Conservation (phyloP, 2,113 vertebrate genomes). For the Alosa alosa region DNA sequence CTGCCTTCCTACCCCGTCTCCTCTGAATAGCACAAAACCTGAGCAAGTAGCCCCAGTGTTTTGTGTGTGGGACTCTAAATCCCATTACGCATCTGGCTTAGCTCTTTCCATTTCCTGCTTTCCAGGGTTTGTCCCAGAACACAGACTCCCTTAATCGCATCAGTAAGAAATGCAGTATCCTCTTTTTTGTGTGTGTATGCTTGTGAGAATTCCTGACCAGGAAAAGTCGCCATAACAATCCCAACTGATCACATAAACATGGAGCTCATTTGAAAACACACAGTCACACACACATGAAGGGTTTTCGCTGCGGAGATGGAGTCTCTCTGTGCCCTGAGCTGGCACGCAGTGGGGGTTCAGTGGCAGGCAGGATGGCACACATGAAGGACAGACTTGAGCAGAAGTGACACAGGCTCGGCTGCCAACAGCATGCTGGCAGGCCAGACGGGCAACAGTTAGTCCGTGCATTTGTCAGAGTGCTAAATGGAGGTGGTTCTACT, state of each 20-base stretch:
- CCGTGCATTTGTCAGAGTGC: not conserved
- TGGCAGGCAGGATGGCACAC: not conserved
- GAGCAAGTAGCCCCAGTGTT: not conserved
- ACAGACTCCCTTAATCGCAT: not conserved
- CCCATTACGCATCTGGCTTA: not conserved
- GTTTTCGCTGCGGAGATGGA: not conserved
- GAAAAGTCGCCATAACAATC: too few species aligned
- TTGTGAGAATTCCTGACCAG: not conserved
- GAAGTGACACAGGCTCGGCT: not conserved
- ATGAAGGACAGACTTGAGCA: conserved; percentile 3
- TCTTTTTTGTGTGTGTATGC: not conserved
- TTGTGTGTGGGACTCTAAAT: not conserved
- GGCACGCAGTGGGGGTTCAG: not conserved
- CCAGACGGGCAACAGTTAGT: conserved; percentile 13
- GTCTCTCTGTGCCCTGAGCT: not conserved
- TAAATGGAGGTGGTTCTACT: conserved; percentile 9
- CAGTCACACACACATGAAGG: not conserved
- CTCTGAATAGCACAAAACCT: not conserved
- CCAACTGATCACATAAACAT: too few species aligned
- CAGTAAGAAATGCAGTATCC: not conserved
- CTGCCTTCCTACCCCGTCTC: not conserved
- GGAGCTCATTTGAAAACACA: not conserved
- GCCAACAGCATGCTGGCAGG: conserved; percentile 2
- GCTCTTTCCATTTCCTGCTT: not conserved
- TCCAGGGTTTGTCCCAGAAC: not conserved